phyloP scores from a whole-genome alignment of 2,888 invertebrate genomes.

The Diarsia brunnea region DNA sequence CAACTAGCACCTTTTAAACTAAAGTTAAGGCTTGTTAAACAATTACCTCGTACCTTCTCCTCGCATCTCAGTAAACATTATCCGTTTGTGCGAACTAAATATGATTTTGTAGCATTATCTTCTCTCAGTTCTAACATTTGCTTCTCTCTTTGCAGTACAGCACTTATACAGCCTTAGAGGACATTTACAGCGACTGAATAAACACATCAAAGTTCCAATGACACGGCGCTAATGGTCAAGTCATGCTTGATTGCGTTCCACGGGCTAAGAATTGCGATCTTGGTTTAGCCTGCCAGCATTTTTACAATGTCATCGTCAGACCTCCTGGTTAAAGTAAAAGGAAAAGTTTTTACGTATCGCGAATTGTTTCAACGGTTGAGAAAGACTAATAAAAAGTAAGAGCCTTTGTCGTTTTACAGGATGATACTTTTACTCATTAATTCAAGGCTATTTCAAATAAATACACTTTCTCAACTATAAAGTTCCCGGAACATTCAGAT shows the following conservation, averaged over 20 bases:
- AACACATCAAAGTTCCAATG: constrained; percentile 69
- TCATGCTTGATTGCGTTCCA: constrained; percentile 66
- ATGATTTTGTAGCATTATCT: constrained; percentile 18
- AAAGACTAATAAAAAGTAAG: constrained; percentile 24
- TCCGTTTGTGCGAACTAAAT: constrained; percentile 37
- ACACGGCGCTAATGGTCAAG: constrained; percentile 64
- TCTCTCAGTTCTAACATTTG: constrained; percentile 34
- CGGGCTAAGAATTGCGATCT: constrained; percentile 53
- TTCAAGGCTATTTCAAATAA: background rate
- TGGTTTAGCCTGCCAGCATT: constrained; percentile 45
- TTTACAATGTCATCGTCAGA: constrained; percentile 66
- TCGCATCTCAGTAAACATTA: constrained; percentile 16
- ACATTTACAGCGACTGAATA: constrained; percentile 62
- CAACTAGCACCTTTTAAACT: constrained; percentile 36
- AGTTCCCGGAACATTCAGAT: constrained; percentile 48
- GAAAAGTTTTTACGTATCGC: constrained; percentile 30
- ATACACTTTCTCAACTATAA: constrained; percentile 1
- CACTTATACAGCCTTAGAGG: constrained; percentile 21
- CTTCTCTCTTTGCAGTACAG: constrained; percentile 21
- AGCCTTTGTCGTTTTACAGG: constrained; percentile 19
- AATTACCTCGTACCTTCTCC: constrained; percentile 21
- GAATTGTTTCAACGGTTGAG: constrained; percentile 23
- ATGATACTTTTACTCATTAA: background rate
- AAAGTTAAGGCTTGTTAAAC: constrained; percentile 49
- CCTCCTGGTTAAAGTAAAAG: constrained; percentile 61